phyloP scores from a whole-genome alignment of 2,888 invertebrate species.

The Nephrotoma guestfalica region DNA sequence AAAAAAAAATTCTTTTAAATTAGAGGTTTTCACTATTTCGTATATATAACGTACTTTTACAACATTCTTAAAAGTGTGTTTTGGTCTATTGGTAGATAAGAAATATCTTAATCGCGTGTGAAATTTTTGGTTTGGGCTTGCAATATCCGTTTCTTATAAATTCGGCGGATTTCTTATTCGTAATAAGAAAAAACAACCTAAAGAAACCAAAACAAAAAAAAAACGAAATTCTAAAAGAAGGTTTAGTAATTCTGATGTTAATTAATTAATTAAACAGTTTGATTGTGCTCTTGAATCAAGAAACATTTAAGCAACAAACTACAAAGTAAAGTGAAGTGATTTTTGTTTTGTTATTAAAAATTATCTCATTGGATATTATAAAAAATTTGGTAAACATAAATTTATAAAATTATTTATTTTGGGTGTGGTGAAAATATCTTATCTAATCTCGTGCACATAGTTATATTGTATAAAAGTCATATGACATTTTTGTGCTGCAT shows the following conservation, averaged over 20 bases:
- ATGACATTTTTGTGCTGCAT: background rate
- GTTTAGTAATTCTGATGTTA: background rate
- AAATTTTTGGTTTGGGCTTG: background rate
- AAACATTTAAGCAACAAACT: background rate
- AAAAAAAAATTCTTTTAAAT: background rate
- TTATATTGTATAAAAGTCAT: background rate
- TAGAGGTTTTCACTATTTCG: background rate
- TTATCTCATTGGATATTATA: background rate
- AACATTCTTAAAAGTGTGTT: background rate
- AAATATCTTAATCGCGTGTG: slow-evolving; percentile 6
- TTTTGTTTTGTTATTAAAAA: background rate
- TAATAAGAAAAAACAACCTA: background rate
- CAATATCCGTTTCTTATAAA: background rate
- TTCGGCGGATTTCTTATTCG: background rate
- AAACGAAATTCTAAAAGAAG: too few species aligned
- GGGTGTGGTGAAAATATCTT: background rate
- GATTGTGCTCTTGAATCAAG: background rate
- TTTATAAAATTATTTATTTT: background rate
- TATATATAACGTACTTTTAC: background rate
- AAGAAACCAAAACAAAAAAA: too few species aligned
- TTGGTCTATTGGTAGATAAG: background rate
- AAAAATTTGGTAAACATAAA: background rate
- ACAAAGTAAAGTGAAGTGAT: background rate
- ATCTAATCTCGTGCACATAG: background rate
- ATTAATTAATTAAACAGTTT: background rate